These are phyloP conservation scores for Lasioglossum leucozonium DNA, from an alignment of 2,888 invertebrate species.

Conservation along the genomic window DNA sequence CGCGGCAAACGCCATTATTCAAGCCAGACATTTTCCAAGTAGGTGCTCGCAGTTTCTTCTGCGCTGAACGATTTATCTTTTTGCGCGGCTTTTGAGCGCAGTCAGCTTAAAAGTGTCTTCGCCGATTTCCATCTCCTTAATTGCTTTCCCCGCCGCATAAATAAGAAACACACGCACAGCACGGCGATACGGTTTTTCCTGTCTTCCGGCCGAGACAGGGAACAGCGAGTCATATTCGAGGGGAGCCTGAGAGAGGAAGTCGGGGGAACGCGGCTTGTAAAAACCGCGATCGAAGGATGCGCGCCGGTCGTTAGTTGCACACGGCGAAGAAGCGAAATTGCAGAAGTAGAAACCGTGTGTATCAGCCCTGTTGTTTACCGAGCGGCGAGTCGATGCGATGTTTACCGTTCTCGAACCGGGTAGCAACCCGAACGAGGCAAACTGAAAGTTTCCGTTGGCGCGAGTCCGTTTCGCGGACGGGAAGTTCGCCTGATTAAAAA, in stretches of 20 bases:
- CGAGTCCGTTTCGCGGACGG: neutral
- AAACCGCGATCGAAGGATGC: neutral
- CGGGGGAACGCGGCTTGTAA: slow-evolving; percentile 8
- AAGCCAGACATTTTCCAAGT: neutral
- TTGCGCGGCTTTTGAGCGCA: neutral
- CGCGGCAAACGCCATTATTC: neutral
- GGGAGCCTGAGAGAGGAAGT: neutral
- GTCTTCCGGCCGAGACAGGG: too few species aligned
- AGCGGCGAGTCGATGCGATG: slow-evolving; percentile 1
- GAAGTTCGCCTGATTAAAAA: neutral
- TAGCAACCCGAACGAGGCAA: too few species aligned
- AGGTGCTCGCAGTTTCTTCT: neutral
- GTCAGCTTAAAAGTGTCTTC: slow-evolving; percentile 9
- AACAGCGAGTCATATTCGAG: slow-evolving; percentile 1
- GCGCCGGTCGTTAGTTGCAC: slow-evolving; percentile 28
- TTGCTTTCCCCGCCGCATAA: slow-evolving; percentile 39
- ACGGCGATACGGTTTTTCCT: neutral
- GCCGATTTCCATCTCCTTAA: slow-evolving; percentile 46
- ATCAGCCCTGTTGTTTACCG: slow-evolving; percentile 43
- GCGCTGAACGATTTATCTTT: slow-evolving; percentile 35
- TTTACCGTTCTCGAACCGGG: slow-evolving; percentile 14
- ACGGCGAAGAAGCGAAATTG: slow-evolving; percentile 9
- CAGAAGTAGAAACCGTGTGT: neutral
- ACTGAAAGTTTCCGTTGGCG: too few species aligned
- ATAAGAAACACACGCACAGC: slow-evolving; percentile 21